Conservation (phyloP, 1,140 invertebrate genomes). For the Magallana gigas region DNA sequence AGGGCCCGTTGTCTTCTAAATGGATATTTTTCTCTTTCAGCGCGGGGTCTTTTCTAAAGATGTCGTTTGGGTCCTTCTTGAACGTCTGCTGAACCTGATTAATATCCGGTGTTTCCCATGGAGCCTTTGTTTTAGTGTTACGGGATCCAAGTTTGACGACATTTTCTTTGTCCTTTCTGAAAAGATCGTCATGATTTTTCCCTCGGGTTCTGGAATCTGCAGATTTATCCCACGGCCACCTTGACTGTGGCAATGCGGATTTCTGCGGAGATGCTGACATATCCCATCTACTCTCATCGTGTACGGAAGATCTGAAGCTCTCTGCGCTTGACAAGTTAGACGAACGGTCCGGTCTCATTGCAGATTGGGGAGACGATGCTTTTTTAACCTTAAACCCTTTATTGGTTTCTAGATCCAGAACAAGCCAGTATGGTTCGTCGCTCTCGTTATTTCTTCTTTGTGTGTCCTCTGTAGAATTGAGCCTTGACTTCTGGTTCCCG, state of each 20-base stretch:
- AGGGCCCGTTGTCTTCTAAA: background rate
- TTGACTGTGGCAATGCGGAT: background rate
- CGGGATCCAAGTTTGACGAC: background rate
- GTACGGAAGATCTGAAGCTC: background rate
- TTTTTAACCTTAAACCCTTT: constrained; percentile 35
- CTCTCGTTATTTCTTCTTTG: background rate
- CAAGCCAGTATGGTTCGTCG: constrained; percentile 31
- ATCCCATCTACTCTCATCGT: background rate
- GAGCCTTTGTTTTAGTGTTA: constrained; percentile 23
- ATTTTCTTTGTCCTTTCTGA: constrained; percentile 41
- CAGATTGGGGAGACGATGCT: constrained; percentile 16
- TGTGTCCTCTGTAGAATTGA: background rate
- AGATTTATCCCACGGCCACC: constrained; percentile 32
- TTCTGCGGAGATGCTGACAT: background rate
- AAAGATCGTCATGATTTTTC: constrained; percentile 36
- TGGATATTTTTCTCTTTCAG: background rate
- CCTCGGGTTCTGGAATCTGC: constrained; percentile 19
- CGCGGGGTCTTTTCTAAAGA: constrained; percentile 18
- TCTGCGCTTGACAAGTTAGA: background rate
- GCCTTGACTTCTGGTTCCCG: background rate
- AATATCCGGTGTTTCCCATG: constrained; percentile 33
- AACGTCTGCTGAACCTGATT: background rate
- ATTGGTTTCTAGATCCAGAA: constrained; percentile 32
- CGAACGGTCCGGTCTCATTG: background rate
- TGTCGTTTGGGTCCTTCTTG: constrained; percentile 30